phyloP scores from a whole-genome alignment of 2,888 invertebrate genomes.

The Biston betularia region DNA sequence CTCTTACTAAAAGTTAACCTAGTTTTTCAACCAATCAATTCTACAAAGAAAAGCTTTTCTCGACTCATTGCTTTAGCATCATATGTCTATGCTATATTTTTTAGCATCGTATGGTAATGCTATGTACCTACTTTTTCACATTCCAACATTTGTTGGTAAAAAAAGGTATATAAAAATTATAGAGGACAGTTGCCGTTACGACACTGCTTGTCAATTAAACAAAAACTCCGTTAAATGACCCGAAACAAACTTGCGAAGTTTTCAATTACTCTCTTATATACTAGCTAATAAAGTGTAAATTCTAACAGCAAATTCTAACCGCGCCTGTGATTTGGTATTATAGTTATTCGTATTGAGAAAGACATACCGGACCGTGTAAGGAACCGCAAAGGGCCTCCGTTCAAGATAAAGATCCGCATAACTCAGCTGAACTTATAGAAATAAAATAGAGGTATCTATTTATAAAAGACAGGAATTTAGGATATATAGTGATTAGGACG shows the following conservation, averaged over 20 bases:
- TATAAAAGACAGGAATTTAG: conserved; percentile 19
- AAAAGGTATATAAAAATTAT: background rate
- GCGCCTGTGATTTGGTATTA: conserved; percentile 38
- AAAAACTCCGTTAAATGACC: conserved; percentile 27
- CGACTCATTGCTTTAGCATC: too few relatives aligned
- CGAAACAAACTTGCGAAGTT: background rate
- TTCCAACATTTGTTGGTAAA: too few relatives aligned
- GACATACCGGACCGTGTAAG: conserved; percentile 68
- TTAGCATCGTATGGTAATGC: too few relatives aligned
- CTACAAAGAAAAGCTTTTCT: too few relatives aligned
- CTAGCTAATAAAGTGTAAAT: conserved; percentile 4
- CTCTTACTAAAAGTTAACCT: too few relatives aligned
- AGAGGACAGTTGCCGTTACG: background rate
- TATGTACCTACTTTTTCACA: too few relatives aligned
- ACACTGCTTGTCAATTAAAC: background rate
- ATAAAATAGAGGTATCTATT: conserved; percentile 30
- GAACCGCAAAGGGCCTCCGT: conserved; percentile 65
- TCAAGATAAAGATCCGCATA: conserved; percentile 66
- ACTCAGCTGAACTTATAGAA: conserved; percentile 52
- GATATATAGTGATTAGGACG: conserved; percentile 27
- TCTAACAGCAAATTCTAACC: conserved; percentile 4
- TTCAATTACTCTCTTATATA: background rate
- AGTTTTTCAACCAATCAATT: too few relatives aligned
- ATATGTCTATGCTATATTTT: too few relatives aligned
- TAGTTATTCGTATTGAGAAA: conserved; percentile 62